These are phyloP conservation scores for Opisthocomus hoazin DNA, from an alignment of 2,113 vertebrate species.

Conservation along the genomic window DNA sequence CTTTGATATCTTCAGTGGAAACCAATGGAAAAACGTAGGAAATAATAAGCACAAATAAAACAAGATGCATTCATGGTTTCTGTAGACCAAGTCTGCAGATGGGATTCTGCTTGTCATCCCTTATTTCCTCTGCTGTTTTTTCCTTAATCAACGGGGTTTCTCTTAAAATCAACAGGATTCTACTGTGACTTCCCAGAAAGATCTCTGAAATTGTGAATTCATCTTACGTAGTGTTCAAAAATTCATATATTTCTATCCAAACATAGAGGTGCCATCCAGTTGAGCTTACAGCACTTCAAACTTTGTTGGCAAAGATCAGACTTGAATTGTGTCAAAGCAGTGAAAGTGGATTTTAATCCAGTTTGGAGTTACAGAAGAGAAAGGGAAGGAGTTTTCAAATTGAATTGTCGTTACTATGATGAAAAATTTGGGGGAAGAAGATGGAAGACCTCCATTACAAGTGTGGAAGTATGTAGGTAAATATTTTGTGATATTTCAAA, in stretches of 20 bases:
- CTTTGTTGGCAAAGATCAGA: neutral
- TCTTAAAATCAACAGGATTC: neutral
- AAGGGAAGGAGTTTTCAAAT: neutral
- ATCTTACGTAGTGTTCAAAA: fast-evolving
- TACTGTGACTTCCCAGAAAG: neutral
- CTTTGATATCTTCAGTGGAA: neutral
- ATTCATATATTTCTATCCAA: neutral
- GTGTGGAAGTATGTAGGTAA: constrained; percentile 19
- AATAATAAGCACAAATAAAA: neutral
- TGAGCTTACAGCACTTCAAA: neutral
- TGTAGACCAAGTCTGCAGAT: neutral
- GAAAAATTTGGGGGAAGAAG: constrained; percentile 14
- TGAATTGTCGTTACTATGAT: neutral
- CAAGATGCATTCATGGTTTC: neutral
- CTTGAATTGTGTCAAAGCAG: neutral
- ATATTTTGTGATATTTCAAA: constrained; percentile 1
- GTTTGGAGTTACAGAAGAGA: neutral
- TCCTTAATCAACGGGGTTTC: neutral
- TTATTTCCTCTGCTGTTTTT: neutral
- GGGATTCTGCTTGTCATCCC: neutral
- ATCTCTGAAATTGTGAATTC: neutral
- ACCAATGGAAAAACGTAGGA: neutral
- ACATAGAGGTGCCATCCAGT: neutral
- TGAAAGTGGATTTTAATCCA: neutral
- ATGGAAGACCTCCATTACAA: neutral